Evolutionary conservation across 92 coral and sea anemone genomes (phyloP).

Genomic region (Heliopora coerulea): DNA sequence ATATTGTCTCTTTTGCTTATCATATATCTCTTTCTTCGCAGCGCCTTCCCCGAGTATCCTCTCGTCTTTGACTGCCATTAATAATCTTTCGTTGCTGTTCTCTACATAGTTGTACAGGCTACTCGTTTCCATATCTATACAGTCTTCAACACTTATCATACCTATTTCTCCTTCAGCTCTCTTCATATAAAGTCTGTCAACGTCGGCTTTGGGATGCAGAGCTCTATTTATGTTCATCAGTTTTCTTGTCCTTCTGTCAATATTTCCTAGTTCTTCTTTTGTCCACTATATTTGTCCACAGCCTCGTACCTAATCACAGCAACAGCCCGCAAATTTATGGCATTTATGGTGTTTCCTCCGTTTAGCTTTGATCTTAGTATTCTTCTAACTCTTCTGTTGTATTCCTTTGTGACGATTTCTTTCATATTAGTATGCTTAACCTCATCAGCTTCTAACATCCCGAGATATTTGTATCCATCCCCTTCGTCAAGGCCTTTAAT

Average conservation of each 20-base stretch:
- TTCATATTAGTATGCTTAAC: slow-evolving; percentile 25
- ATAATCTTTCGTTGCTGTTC: no score
- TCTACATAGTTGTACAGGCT: no score
- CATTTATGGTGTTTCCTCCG: no score
- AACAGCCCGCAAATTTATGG: no score
- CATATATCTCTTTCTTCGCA: background rate
- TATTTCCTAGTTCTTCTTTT: no score
- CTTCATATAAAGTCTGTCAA: background rate
- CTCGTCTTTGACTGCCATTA: background rate
- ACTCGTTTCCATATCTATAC: no score
- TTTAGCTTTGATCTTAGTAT: slow-evolving; percentile 19
- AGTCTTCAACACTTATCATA: no score
- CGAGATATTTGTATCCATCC: slow-evolving; percentile 27
- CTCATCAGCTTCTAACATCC: slow-evolving; percentile 31
- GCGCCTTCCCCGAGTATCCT: background rate
- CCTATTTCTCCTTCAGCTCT: no score
- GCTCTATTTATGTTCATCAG: slow-evolving; percentile 17
- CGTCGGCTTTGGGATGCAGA: slow-evolving; percentile 15
- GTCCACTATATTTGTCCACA: no score
- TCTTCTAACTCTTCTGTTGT: slow-evolving; percentile 33
- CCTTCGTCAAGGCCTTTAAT: slow-evolving; percentile 23
- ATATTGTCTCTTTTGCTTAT: no score
- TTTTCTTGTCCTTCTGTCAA: no score
- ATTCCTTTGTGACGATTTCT: slow-evolving; percentile 21
- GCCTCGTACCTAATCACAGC: no score